Evolutionary conservation across 2,113 vertebrate genomes (phyloP).

Genomic region (Spheniscus mendiculus): DNA sequence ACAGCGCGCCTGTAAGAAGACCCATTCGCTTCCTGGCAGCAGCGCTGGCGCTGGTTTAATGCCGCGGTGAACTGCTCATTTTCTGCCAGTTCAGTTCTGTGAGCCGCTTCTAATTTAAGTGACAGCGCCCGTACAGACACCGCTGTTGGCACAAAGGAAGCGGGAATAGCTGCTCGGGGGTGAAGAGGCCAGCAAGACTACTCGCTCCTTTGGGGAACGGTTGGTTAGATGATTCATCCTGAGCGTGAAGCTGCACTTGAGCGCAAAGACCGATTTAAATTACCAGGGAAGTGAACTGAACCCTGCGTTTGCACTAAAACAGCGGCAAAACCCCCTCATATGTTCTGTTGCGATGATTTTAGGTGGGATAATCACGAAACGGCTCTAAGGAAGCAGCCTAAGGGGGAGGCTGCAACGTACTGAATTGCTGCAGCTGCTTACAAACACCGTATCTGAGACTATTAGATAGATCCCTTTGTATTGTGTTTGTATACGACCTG

Average conservation of each 20-base stretch:
- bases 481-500: not conserved
- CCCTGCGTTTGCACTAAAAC: not conserved
- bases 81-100: not conserved
- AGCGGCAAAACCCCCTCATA: accelerated
- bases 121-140: not conserved
- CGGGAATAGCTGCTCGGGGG: not conserved
- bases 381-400: not conserved
- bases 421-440: not conserved
- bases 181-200: not conserved
- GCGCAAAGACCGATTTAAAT: not conserved
- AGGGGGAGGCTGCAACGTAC: not conserved
- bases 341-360: not conserved
- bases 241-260: not conserved
- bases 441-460: not conserved
- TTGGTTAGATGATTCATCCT: not conserved
- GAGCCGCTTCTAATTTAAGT: not conserved
- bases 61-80: not conserved
- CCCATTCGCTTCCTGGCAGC: not conserved
- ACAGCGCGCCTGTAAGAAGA: not conserved
- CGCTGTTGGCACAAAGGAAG: not conserved
- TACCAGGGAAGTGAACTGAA: not conserved
- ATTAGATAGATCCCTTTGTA: not conserved
- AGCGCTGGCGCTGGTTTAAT: not conserved
- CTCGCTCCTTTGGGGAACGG: not conserved
- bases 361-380: not conserved